phyloP scores from a whole-genome alignment of 2,888 invertebrate species.

The Lordiphosa andalusiaca region DNA sequence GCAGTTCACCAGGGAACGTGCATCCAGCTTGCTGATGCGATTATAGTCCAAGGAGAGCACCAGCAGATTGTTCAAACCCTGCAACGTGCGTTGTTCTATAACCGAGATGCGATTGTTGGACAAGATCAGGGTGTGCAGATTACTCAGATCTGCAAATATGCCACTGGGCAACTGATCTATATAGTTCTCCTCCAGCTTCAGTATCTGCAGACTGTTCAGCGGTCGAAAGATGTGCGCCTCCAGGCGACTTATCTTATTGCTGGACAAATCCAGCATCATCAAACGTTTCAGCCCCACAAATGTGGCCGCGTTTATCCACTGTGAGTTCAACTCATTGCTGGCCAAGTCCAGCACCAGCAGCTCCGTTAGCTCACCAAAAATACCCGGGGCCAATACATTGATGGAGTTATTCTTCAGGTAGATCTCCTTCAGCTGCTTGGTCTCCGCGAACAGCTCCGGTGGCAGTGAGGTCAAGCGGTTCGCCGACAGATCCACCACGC shows the following conservation, averaged over 20 bases:
- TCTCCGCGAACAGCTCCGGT: constrained; percentile 90
- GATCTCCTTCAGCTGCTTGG: constrained; percentile 91
- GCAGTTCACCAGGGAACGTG: constrained; percentile 92
- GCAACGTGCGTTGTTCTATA: constrained; percentile 90
- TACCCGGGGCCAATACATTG: constrained; percentile 90
- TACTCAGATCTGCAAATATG: constrained; percentile 93
- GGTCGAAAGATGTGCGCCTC: constrained; percentile 92
- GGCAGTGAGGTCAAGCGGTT: constrained; percentile 94
- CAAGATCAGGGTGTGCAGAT: constrained; percentile 92
- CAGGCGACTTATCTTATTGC: constrained; percentile 90
- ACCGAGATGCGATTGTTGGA: constrained; percentile 92
- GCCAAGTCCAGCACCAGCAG: constrained; percentile 90
- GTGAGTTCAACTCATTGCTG: constrained; percentile 90
- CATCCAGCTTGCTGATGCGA: constrained; percentile 89
- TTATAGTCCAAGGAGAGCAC: constrained; percentile 93
- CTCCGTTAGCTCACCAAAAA: constrained; percentile 90
- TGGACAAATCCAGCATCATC: constrained; percentile 90
- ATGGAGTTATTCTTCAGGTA: constrained; percentile 95
- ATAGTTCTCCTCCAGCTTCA: constrained; percentile 92
- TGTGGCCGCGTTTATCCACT: constrained; percentile 91
- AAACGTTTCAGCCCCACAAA: constrained; percentile 93
- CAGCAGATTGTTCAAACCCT: constrained; percentile 91
- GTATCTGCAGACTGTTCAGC: constrained; percentile 89
- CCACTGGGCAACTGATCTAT: constrained; percentile 91
- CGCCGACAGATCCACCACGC: constrained; percentile 92